Conservation (phyloP, 2,797 vertebrate genomes). For the Trachurus trachurus region DNA sequence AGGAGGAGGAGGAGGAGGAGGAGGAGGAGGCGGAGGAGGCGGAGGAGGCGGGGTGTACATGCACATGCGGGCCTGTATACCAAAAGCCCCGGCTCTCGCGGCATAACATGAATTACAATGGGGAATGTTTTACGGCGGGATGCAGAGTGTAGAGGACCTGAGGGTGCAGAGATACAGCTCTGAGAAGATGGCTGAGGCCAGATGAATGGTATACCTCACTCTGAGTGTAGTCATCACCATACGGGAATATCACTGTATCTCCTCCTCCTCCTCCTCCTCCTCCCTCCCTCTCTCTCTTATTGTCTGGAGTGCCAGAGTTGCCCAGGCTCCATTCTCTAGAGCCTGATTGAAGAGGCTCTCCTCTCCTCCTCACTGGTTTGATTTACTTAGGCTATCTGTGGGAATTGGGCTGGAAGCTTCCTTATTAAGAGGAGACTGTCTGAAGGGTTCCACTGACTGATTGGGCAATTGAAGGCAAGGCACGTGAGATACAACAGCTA, state of each 20-base stretch:
- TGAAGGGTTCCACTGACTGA: slow-evolving; percentile 84
- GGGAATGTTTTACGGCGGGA: slow-evolving; percentile 64
- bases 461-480: slow-evolving; percentile 79
- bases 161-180: slow-evolving; percentile 63
- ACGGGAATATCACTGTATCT: slow-evolving; percentile 68
- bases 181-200: slow-evolving; percentile 60
- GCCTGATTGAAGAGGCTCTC: slow-evolving; percentile 83
- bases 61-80: slow-evolving; percentile 31
- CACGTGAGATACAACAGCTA: slow-evolving; percentile 78
- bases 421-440: slow-evolving; percentile 84
- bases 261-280: slow-evolving; percentile 26
- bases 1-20: neutral
- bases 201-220: slow-evolving; percentile 72
- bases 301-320: slow-evolving; percentile 76
- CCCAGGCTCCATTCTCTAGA: slow-evolving; percentile 77
- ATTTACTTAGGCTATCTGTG: slow-evolving; percentile 84
- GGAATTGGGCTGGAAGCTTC: slow-evolving; percentile 83
- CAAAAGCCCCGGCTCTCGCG: slow-evolving; percentile 57
- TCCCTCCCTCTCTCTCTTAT: slow-evolving; percentile 52
- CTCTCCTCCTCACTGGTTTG: slow-evolving; percentile 80
- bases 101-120: slow-evolving; percentile 77
- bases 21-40: neutral
- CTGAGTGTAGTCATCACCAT: slow-evolving; percentile 77
- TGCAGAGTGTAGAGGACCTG: slow-evolving; percentile 65
- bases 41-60: neutral